Evolutionary conservation across 2,797 vertebrate species (phyloP), one percentile per base, ranked within the genome.

Genomic region (Amniataba percoides): DNA sequence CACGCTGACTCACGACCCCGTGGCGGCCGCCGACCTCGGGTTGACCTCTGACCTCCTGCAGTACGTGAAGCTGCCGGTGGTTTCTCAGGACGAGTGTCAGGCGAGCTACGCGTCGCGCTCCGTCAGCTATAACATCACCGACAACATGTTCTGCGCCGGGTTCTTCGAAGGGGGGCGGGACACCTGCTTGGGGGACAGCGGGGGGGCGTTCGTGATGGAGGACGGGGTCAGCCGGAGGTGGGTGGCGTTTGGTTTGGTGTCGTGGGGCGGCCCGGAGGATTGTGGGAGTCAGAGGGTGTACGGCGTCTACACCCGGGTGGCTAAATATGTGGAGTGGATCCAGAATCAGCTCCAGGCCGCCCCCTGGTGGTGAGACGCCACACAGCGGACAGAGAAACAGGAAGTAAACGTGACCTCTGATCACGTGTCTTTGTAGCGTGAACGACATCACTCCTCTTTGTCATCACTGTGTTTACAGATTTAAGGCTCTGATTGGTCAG

Each of bases 71-170:
- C 89, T 99, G n/a, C 98, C 98, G 0, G 97, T 99, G 82, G 96
- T 99, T 13, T 85, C 96, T 0, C 97, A 97, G 0, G 94, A 95
- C 0, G 98, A 98, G 89, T 99, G 98, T 51, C 93, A 95, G 88
- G 94, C 91, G 19, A 99, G 98, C 91, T 99, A 99, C 0, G 91
- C 96, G 52, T 97, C 97, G 0, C 96, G 97, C 36, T 97, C 97
- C 0, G 90, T 93, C 18, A 95, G 94, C 92, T 99, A 99, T 91
- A 99, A 97, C 0, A 96, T 99, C 89, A 99, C 97, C 0, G 94
- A 96, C 77, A 97, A 97, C 90, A 99, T 99, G 98, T 99, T 99
- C 94, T 99, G 98, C 0, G 98, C 98, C 0, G 98, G 98, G 2
- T 99, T 96, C 91, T 96, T 96, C 0, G 95, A 98, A 76, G 98